Base-by-base conservation (phyloP, 2,888 invertebrate species). In the Rhagium mordax region DNA sequence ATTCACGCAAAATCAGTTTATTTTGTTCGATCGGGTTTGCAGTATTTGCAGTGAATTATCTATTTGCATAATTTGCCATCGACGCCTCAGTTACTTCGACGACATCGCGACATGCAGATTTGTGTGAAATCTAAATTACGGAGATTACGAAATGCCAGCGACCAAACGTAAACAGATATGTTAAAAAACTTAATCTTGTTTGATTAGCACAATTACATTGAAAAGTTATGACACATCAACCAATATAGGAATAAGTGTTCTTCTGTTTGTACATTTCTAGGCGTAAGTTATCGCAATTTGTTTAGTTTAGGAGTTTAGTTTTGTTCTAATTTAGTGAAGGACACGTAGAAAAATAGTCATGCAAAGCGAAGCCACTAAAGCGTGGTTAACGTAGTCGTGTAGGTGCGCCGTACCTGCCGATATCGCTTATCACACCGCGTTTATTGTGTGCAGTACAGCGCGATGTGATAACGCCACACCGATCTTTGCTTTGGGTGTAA, bases 401-500 rank as follows among this genome's bases (percentile, higher is more conserved):
- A 79, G 82, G 80, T 81, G 80, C 79, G 80, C 78, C 80, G 70
- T 80, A 81, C 81, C 79, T 82, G 79, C 79, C 74, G 78, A 75
- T 79, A 78, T 49, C 72, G 73, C 75, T 77, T 76, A 78, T 79
- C 74, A 72, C 59, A 57, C 55, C 72, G 60, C 71, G 72, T 59
- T 70, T 51, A 47, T 68, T 67, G 62, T 72, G 74, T 74, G 72
- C 73, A 74, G 74, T 71, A 70, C 71, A 71, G 57, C 75, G 70
- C 68, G 71, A 65, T 64, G 62, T 53, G 61, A 62, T 74, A 77
- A 79, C 71, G 77, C 75, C 79, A 75, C 81, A 75, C 80, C 83
- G 82, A 82, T 83, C 82, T 83, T 82, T 81, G 78, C 81, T 78
- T 79, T 82, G 78, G 81, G 79, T 74, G 81, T 80, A 78, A 76